Evolutionary conservation across 2,888 invertebrate species (phyloP).

Genomic region (Erannis defoliaria): DNA sequence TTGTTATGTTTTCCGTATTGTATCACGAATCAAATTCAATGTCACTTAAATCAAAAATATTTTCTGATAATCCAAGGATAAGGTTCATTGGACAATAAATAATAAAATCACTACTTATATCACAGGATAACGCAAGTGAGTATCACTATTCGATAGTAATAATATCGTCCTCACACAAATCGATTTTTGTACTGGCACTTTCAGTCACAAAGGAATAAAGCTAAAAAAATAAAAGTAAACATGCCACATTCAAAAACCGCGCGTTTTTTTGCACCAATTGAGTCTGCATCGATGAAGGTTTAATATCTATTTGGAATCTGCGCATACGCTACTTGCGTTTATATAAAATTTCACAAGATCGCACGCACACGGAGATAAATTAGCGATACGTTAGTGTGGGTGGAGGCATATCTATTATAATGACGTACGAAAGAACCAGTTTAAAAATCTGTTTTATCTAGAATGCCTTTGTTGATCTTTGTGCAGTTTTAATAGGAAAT

Average conservation of each 20-base stretch:
- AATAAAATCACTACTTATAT: conserved; percentile 11
- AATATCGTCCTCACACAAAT: conserved; percentile 3
- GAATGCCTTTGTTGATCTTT: conserved; percentile 5
- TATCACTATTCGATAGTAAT: conserved; percentile 17
- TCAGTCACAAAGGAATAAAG: not conserved
- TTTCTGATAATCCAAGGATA: not conserved
- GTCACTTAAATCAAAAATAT: conserved; percentile 13
- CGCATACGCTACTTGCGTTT: conserved; percentile 33
- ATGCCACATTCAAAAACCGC: conserved; percentile 45
- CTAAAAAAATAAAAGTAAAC: conserved; percentile 30
- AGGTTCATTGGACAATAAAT: not conserved
- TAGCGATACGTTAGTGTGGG: conserved; percentile 5
- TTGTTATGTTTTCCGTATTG: conserved; percentile 26
- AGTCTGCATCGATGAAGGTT: conserved; percentile 42
- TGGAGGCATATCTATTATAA: conserved; percentile 1
- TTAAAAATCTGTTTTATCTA: conserved; percentile 14
- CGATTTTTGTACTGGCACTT: not conserved
- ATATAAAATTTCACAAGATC: conserved; percentile 47
- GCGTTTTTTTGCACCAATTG: conserved; percentile 39
- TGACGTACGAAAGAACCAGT: conserved; percentile 27
- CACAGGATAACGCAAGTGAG: not conserved
- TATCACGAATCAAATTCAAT: conserved; percentile 16
- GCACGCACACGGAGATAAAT: conserved; percentile 32
- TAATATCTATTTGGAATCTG: conserved; percentile 41
- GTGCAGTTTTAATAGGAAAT: no score